Base-by-base conservation (phyloP, 2,888 invertebrate genomes). In the Cryptocephalus primarius region DNA sequence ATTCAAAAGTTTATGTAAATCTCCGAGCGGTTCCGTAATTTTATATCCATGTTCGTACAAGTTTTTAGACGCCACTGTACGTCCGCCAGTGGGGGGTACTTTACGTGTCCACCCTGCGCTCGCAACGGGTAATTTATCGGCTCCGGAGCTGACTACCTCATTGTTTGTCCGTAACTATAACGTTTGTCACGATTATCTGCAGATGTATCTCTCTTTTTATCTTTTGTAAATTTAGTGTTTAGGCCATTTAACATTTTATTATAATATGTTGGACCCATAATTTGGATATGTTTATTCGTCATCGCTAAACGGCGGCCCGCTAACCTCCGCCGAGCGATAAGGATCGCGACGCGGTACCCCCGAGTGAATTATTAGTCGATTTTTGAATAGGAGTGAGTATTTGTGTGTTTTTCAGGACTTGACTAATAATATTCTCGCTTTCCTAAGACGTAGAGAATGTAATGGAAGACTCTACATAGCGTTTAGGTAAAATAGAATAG, bases 121-220 rank as follows among this genome's bases (percentile, higher is more conserved):
- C n/a, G n/a, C n/a, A n/a, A n/a, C 59, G 32, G 33, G 67, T 69
- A 61, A 70, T 70, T 70, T 70, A 70, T 69, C 63, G 62, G 56
- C 64, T 64, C 63, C 60, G 57, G 60, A 60, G 57, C 61, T 62
- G 68, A 67, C 68, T 68, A 67, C 68, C 65, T 68, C 66, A 69
- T 70, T 70, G 68, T 70, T 69, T 67, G 68, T 65, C 22, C 22
- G 66, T 66, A 67, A 68, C 68, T 66, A 67, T 66, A 67, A 66
- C 67, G 67, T 69, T 67, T 68, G 68, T 69, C 68, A 68, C 63
- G 61, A 57, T 66, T 70, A 70, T 70, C 70, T 68, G 63, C 64
- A 62, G 60, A 64, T 68, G 68, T 68, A 67, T 68, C 67, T 67
- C 55, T 52, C 60, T 32, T 42, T 66, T 66, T 69, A 68, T 68